phyloP scores from a whole-genome alignment of 2,113 vertebrate genomes.

The Apodemus speciosus region DNA sequence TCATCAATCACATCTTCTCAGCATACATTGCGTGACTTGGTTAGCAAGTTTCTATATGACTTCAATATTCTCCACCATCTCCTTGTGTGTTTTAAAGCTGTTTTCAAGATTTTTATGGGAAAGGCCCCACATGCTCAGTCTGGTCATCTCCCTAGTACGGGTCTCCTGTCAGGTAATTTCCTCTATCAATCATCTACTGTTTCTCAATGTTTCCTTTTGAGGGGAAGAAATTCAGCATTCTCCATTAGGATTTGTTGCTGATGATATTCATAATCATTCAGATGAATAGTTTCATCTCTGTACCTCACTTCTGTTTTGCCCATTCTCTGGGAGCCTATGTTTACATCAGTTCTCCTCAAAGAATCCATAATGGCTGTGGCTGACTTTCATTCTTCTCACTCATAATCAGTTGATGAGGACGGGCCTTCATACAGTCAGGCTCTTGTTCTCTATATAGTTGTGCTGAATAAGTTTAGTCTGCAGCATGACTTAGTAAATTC shows the following conservation, averaged over 20 bases:
- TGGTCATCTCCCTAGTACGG: conserved; percentile 83
- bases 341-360: conserved; percentile 93
- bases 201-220: conserved; percentile 84
- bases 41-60: conserved; percentile 94
- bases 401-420: conserved; percentile 93
- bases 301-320: conserved; percentile 92
- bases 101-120: conserved; percentile 93
- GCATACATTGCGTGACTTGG: conserved; percentile 92
- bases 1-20: conserved; percentile 84
- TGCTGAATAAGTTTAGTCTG: neutral
- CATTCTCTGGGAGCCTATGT: conserved; percentile 94
- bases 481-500: neutral
- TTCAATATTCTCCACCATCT: conserved; percentile 96
- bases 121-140: conserved; percentile 90
- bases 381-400: conserved; percentile 95
- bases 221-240: conserved; percentile 94
- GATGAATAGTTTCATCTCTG: conserved; percentile 91
- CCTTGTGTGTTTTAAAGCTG: conserved; percentile 96
- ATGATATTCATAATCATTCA: conserved; percentile 92
- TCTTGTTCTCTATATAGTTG: neutral
- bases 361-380: conserved; percentile 95
- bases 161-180: conserved; percentile 92
- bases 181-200: conserved; percentile 88
- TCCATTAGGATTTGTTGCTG: conserved; percentile 93
- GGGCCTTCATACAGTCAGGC: conserved; percentile 80